phyloP scores from a whole-genome alignment of 1,140 invertebrate species.

The Drosophila lacteicornis region DNA sequence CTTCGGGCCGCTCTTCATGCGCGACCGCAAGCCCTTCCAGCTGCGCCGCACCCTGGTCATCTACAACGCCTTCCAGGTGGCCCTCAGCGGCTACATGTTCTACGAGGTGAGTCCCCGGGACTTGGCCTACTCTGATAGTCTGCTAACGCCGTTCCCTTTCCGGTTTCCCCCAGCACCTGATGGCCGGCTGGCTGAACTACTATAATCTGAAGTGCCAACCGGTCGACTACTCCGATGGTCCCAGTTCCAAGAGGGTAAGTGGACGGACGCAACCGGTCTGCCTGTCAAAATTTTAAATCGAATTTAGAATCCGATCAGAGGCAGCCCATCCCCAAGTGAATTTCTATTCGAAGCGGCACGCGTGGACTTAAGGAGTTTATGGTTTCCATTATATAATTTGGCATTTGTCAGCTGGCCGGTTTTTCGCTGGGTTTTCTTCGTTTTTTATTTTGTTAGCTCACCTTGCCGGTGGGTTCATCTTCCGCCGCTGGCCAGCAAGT shows the following conservation, averaged over 20 bases:
- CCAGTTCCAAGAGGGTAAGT: conserved; percentile 92
- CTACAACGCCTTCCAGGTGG: conserved; percentile 96
- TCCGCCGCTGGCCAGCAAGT: conserved; percentile 50
- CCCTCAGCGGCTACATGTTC: conserved; percentile 94
- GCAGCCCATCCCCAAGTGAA: conserved; percentile 10
- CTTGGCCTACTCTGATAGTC: not conserved
- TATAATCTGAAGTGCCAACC: conserved; percentile 97
- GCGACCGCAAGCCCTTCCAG: conserved; percentile 93
- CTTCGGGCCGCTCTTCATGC: conserved; percentile 94
- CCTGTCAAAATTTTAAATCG: conserved; percentile 9
- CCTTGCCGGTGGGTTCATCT: conserved; percentile 42
- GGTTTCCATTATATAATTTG: conserved; percentile 38
- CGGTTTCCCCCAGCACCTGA: conserved; percentile 88
- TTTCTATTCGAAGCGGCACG: conserved; percentile 19
- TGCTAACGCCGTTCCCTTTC: not conserved
- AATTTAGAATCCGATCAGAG: conserved; percentile 14
- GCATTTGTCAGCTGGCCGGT: conserved; percentile 30
- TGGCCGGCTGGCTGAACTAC: conserved; percentile 93
- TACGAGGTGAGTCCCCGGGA: conserved; percentile 90
- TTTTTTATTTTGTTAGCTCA: conserved; percentile 21
- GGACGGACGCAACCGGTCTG: conserved; percentile 23
- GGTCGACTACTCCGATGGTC: conserved; percentile 94
- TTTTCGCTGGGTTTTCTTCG: conserved; percentile 6
- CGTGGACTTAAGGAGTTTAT: conserved; percentile 42
- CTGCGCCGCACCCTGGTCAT: conserved; percentile 91